Conservation (phyloP, 1,140 invertebrate genomes). For the Cotesia vestalis region DNA sequence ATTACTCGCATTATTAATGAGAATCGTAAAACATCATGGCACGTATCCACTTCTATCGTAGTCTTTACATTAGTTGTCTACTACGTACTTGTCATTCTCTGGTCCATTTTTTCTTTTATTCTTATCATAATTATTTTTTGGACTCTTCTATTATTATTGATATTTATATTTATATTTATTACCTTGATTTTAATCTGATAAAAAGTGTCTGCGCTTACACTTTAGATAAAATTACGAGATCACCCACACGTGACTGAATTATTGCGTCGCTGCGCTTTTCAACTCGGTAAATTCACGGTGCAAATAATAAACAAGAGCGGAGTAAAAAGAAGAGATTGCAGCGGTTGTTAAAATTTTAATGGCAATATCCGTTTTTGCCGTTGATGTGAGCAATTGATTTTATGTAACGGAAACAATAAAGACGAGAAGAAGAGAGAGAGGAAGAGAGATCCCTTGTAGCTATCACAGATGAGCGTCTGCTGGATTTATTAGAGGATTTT, state of each 20-base stretch:
- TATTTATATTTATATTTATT: constrained; percentile 8
- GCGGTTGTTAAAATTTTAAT: too few relatives aligned
- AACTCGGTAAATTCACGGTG: not conserved
- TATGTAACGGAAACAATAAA: too few relatives aligned
- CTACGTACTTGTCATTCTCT: constrained; percentile 12
- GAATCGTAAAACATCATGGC: constrained; percentile 52
- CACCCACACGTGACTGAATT: constrained; percentile 29
- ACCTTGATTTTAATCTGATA: not conserved
- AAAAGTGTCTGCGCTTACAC: not conserved
- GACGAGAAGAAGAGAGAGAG: not conserved
- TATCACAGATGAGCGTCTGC: not conserved
- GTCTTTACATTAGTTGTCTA: constrained; percentile 28
- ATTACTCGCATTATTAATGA: constrained; percentile 53
- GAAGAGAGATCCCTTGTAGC: too few relatives aligned
- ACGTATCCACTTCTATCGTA: constrained; percentile 39
- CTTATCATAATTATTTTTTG: not conserved
- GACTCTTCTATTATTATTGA: not conserved
- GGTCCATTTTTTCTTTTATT: not conserved
- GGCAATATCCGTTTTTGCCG: not conserved
- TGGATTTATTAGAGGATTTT: not conserved
- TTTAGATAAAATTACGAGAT: constrained; percentile 45
- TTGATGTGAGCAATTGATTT: too few relatives aligned
- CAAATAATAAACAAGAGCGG: constrained; percentile 11
- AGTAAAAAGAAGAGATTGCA: not conserved
- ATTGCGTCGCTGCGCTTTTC: constrained; percentile 25